Base-by-base conservation (phyloP, 2,113 vertebrate species). In the Labeo rohita region DNA sequence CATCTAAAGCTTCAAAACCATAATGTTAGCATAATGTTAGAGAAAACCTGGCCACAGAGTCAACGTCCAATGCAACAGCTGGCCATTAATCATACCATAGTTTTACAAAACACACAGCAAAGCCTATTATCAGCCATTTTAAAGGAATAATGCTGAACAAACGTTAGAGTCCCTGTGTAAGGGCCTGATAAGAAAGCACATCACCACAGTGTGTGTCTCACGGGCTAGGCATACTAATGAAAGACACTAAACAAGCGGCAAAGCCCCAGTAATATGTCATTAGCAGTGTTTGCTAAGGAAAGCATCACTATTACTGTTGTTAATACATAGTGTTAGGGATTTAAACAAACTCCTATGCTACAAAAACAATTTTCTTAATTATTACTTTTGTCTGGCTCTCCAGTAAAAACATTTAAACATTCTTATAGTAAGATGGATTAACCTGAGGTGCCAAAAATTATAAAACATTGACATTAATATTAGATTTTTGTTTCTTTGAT, bases 71-170 rank as follows among this genome's bases (percentile, higher is more conserved):
- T 73, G 77, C 86, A 87, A 85, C 86, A 79, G 74, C 50, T 73
- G 78, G 86, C 83, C 86, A 87, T 86, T 85, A 89, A 89, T 89
- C 86, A 89, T 66, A 80, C 54, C 45, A 15, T 56, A 65, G 56
- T 83, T 80, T 80, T 73, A 83, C 43, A 77, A 83, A 87, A 83
- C 72, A 83, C 61, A 66, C 72, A 77, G 45, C 15, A 56, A 86
- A 80, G 81, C 88, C 84, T 80, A 89, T 89, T 89, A 87, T 87
- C 88, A 68, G 80, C 88, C 86, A 89, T 89, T 89, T 84, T 87
- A 74, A 84, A 80, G 80, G 84, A 84, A 89, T 86, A 87, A 87
- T 85, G 88, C 86, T 82, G 86, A 87, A 86, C 88, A 89, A 87
- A 89, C 84, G 84, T 56, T 73, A 47, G 86, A 59, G 56, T 61